Evolutionary conservation across 2,797 vertebrate genomes (phyloP).

Genomic region (Petrocephalus schoutedeni): DNA sequence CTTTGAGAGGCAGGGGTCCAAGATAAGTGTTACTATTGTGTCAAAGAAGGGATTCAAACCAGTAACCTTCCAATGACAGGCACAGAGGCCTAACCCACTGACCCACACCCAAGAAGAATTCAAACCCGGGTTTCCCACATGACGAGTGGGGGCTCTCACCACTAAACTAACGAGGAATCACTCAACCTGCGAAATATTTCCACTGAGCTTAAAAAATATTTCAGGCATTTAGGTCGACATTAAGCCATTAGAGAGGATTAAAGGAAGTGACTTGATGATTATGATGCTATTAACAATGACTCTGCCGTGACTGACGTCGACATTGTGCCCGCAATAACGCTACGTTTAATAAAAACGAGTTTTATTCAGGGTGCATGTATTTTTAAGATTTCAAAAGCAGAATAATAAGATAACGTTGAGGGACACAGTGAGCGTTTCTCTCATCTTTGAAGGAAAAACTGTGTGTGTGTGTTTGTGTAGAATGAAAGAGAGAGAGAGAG

Average conservation of each 20-base stretch:
- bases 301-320: not conserved
- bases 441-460: not conserved
- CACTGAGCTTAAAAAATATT: not conserved
- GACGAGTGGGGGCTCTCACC: not conserved
- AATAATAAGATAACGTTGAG: not conserved
- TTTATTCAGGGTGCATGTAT: not conserved
- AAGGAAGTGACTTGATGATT: not conserved
- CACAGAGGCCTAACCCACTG: not conserved
- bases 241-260: not conserved
- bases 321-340: not conserved
- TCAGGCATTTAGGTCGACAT: not conserved
- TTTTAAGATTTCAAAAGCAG: not conserved
- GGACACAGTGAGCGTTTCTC: not conserved
- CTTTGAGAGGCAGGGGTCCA: not conserved
- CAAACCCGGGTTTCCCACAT: not conserved
- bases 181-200: not conserved
- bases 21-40: not conserved
- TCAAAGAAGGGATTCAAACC: not conserved
- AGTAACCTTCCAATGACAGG: not conserved
- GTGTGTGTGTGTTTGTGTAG: not conserved
- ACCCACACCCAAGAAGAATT: not conserved
- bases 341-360: not conserved
- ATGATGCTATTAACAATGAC: not conserved
- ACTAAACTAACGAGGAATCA: not conserved
- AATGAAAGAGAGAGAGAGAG: not conserved